Base-by-base conservation (phyloP, 2,888 invertebrate species). In the Caenorhabditis sinica region DNA sequence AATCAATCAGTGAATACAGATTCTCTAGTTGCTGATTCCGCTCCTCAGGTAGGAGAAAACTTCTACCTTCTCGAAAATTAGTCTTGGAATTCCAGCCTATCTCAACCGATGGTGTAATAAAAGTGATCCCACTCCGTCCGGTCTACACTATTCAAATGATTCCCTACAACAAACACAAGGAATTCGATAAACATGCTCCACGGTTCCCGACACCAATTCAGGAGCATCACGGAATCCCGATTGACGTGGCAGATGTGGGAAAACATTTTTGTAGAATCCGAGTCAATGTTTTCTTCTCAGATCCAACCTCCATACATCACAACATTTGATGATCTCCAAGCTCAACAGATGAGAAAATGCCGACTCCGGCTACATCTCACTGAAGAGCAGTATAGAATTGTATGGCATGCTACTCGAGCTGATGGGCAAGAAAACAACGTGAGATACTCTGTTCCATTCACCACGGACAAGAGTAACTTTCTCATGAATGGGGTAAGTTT, bases 401-500 rank as follows among this genome's bases (percentile, higher is more conserved):
- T 65, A 5, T 65, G 65, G 65, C 65, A 65, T 45, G 15, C 65
- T 3, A 45, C 28, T 2, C 45, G 45, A n/a, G 17, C 43, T 0
- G 65, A 65, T n/a, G 65, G 49, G 5, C 11, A 68, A n/a, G 76
- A 58, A 2, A n/a, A 68, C 0, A 11, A 23, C 1, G 28, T 68
- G 8, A 30, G 23, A 15, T 60, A 60, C 33, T 68, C 76, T 4
- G 76, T 76, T n/a, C 76, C 76, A 45, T 76, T 76, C 20, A 76
- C 76, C 0, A 45, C 45, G 13, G 60, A 76, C 8, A 65, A 65
- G 23, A 65, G 43, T 30, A 28, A 65, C 17, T 25, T 65, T 28
- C 17, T 65, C n/a, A 15, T 45, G 6, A 25, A 25, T n/a, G 65
- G 65, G n/a, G 45, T 63, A 9, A 43, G 43, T 36, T 17, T n/a